phyloP scores from a whole-genome alignment of 2,113 vertebrate genomes.

The Coreoperca whiteheadi region DNA sequence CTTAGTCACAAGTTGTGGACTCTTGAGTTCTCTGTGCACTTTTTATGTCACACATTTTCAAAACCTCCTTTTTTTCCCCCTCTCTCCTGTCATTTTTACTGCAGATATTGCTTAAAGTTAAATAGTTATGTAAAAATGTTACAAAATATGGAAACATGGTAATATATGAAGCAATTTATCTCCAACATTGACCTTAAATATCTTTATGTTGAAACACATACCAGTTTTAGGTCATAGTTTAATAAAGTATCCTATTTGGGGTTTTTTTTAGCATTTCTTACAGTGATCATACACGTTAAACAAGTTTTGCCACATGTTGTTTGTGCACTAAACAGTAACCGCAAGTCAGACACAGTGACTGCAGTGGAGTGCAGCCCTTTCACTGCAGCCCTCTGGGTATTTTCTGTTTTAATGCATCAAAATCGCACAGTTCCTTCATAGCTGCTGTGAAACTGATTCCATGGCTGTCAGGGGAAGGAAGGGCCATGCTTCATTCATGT shows the following conservation, averaged over 20 bases:
- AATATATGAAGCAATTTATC: neutral
- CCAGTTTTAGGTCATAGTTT: neutral
- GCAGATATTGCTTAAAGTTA: neutral
- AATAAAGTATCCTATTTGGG: neutral
- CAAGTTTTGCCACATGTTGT: neutral
- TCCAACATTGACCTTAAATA: neutral
- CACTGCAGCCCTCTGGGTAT: neutral
- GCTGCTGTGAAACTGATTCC: neutral
- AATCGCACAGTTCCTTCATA: conserved; percentile 12
- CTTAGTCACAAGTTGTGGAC: too few species aligned
- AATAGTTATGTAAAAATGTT: neutral
- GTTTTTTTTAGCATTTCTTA: neutral
- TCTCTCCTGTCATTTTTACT: neutral
- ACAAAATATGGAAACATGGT: neutral
- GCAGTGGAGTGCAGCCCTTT: neutral
- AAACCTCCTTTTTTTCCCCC: too few species aligned
- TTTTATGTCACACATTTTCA: too few species aligned
- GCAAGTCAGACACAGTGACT: neutral
- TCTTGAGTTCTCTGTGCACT: too few species aligned
- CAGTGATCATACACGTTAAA: neutral
- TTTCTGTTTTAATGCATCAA: conserved; percentile 1
- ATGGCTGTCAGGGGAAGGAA: neutral
- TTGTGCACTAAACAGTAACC: neutral
- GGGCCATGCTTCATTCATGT: neutral
- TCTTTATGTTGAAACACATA: neutral